Percentiles rank a stretch among this genome's conserved stretches.
Conservation (phyloP, 2,113 vertebrate species). For the Anhinga rufa region DNA sequence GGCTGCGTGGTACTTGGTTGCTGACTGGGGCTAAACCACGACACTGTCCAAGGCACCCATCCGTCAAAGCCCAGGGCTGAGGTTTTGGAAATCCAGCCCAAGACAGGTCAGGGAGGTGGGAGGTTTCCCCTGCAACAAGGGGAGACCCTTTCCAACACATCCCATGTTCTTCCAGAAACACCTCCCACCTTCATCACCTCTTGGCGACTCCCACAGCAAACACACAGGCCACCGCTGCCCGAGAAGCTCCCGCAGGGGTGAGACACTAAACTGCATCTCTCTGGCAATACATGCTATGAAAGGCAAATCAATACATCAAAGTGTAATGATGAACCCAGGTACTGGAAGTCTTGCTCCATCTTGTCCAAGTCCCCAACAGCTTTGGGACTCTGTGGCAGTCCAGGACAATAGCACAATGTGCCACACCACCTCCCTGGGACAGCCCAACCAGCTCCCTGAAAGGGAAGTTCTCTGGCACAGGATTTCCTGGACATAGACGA, state of each 20-base stretch:
- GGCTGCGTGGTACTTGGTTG: no score
- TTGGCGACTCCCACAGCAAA: neutral
- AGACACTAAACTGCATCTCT: neutral
- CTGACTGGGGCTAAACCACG: no score
- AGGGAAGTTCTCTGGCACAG: neutral
- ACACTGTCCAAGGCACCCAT: neutral
- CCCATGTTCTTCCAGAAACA: neutral
- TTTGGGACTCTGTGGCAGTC: neutral
- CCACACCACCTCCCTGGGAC: neutral
- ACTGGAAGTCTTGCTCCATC: neutral
- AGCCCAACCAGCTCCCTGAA: neutral
- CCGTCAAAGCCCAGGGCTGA: neutral
- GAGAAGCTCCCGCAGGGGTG: neutral
- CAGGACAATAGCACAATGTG: neutral
- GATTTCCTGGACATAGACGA: neutral
- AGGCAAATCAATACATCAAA: neutral
- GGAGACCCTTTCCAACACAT: neutral
- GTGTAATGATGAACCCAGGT: rapidly evolving
- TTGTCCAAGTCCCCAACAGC: neutral
- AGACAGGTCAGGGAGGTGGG: neutral
- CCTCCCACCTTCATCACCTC: neutral
- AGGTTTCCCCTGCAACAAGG: neutral
- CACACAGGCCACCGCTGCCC: neutral
- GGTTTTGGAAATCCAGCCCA: neutral
- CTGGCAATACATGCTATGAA: rapidly evolving